These are phyloP conservation scores for Trichogramma pretiosum DNA, from an alignment of 1,140 invertebrate species.

Conservation along the genomic window DNA sequence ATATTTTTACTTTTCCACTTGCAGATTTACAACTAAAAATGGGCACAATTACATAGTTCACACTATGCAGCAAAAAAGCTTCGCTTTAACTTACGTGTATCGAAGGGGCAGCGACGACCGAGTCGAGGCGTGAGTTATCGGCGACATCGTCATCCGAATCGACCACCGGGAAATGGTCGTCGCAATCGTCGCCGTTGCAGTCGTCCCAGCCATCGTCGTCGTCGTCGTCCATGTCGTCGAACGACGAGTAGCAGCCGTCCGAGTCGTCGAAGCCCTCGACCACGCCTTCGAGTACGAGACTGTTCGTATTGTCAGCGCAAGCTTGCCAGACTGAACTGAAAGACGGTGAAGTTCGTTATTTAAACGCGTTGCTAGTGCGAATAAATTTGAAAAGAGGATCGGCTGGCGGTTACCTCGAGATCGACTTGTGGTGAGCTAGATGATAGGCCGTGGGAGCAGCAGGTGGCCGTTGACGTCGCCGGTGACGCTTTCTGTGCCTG, in stretches of 20 bases:
- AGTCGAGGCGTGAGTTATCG: background rate
- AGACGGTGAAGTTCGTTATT: too few species aligned
- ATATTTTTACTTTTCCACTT: too few species aligned
- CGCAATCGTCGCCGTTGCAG: constrained; percentile 13
- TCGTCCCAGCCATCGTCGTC: constrained; percentile 16
- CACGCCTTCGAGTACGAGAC: constrained; percentile 1
- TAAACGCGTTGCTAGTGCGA: too few species aligned
- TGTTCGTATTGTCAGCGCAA: constrained; percentile 10
- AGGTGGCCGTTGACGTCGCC: constrained; percentile 9
- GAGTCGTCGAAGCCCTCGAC: constrained; percentile 13
- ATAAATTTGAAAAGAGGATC: constrained; percentile 28
- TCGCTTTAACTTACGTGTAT: constrained; percentile 13
- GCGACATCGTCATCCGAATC: constrained; percentile 11
- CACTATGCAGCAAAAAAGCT: too few species aligned
- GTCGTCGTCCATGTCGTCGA: constrained; percentile 13
- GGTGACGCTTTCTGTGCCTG: constrained; percentile 11
- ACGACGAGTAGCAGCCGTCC: constrained; percentile 15
- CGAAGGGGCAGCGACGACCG: background rate
- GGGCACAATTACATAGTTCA: too few species aligned
- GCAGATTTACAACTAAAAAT: too few species aligned
- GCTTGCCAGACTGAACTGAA: constrained; percentile 43
- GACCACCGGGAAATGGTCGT: constrained; percentile 5
- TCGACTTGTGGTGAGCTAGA: constrained; percentile 10
- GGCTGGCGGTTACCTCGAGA: background rate
- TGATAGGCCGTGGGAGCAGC: constrained; percentile 6